phyloP scores from a whole-genome alignment of 2,888 invertebrate species.

The Amphipoea lucens region DNA sequence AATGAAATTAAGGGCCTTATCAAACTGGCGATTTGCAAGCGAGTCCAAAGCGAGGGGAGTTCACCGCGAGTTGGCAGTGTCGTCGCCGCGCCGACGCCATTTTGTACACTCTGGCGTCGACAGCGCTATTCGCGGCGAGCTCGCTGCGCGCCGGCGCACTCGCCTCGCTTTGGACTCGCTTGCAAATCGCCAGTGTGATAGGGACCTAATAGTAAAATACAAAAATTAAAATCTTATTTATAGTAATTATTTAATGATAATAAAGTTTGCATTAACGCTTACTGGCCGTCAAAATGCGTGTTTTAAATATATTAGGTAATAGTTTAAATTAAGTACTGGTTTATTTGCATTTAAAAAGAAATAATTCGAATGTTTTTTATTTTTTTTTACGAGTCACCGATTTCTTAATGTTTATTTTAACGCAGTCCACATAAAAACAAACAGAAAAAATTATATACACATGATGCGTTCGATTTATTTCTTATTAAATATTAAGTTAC shows the following conservation, averaged over 20 bases:
- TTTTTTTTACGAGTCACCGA: neutral
- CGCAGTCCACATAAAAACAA: neutral
- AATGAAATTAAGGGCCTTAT: neutral
- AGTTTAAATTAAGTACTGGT: conserved; percentile 47
- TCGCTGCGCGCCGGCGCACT: too few species aligned
- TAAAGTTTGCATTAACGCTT: conserved; percentile 73
- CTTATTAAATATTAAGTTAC: conserved; percentile 37
- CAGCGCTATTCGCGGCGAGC: too few species aligned
- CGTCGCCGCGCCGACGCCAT: too few species aligned
- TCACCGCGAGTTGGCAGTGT: too few species aligned
- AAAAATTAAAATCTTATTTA: conserved; percentile 49
- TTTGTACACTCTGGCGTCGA: too few species aligned
- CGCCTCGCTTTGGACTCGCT: too few species aligned
- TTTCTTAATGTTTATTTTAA: neutral
- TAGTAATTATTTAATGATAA: conserved; percentile 40
- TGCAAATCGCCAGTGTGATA: too few species aligned
- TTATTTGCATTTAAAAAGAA: conserved; percentile 55
- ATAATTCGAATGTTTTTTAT: conserved; percentile 28
- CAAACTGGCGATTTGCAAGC: too few species aligned
- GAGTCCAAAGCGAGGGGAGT: too few species aligned
- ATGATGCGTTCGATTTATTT: conserved; percentile 29
- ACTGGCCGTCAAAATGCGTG: conserved; percentile 85
- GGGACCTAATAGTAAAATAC: conserved; percentile 41
- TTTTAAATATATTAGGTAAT: conserved; percentile 40
- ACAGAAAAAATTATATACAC: neutral